phyloP scores from a whole-genome alignment of 37 sponge, comb jelly and placozoan species.

The Haliclona indistincta region DNA sequence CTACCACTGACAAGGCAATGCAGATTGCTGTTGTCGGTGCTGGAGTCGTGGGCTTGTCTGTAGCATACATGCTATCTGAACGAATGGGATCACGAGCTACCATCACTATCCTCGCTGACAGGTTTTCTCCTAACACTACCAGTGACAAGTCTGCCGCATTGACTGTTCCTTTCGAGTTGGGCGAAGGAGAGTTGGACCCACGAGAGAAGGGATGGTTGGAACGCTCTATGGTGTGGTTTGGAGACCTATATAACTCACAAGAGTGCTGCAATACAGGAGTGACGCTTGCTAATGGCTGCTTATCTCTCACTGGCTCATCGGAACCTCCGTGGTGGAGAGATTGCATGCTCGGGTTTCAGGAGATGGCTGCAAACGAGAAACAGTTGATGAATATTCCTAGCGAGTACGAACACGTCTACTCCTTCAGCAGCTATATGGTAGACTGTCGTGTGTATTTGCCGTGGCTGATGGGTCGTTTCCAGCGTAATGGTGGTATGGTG shows the following conservation, averaged over 20 bases:
- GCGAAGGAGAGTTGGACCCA: neutral
- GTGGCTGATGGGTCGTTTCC: slow-evolving; percentile 49
- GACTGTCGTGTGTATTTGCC: slow-evolving; percentile 36
- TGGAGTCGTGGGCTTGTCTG: slow-evolving; percentile 56
- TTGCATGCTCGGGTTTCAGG: neutral
- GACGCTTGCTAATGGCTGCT: neutral
- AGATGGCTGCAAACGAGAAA: neutral
- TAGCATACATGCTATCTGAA: slow-evolving; percentile 12
- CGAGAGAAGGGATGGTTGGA: neutral
- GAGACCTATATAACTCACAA: neutral
- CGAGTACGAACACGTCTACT: neutral
- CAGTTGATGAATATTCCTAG: neutral
- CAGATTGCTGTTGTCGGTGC: slow-evolving; percentile 64
- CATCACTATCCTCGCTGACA: slow-evolving; percentile 46
- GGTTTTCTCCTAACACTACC: slow-evolving; percentile 40
- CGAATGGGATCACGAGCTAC: neutral
- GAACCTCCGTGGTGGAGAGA: slow-evolving; percentile 15
- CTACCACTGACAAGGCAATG: neutral
- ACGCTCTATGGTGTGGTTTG: neutral
- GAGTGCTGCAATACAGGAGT: neutral
- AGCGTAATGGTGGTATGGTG: slow-evolving; percentile 30
- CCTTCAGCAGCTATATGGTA: slow-evolving; percentile 31
- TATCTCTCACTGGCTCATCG: neutral
- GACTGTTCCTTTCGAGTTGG: slow-evolving; percentile 29
- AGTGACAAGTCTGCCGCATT: slow-evolving; percentile 50